Evolutionary conservation across 2,113 vertebrate species (phyloP), one percentile per base, ranked within the genome.

Genomic region (Lepisosteus osseus): DNA sequence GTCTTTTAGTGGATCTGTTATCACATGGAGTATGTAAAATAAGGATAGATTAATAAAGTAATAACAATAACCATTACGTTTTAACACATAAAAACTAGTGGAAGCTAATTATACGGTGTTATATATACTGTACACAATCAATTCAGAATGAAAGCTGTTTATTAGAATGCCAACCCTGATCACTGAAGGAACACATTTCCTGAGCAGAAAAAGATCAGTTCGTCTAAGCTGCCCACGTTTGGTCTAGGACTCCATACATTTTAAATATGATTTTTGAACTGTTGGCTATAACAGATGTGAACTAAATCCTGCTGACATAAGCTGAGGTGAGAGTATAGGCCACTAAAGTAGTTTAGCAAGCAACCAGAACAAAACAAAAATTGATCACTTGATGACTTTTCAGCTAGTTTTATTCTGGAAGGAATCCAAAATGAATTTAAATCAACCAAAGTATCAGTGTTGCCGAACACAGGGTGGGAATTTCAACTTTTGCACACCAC

Each of bases 341-440:
- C 56, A 61, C 55, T 70, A 61, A 70, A 61, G 12, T 44, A 43
- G 68, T 44, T n/a, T 13, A 70, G 68, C 5, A 14, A 55, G 57
- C 17, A 11, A 44, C 29, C 42, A 65, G 73, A 80, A 79, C 64
- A 76, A 29, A 77, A 71, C 75, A 68, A 66, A 63, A 9, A 64
- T 76, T 63, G 54, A 64, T 66, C 56, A 79, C 71, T 65, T 7
- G 63, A 73, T 75, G 76, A 56, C 73, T 77, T 66, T 73, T 70
- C 63, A 72, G 72, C 70, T 76, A 78, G 76, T 69, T 74, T 78
- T 68, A 72, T 63, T 74, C 72, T 82, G 76, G 78, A 76, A n/a
- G 15, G 61, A 56, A 56, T 61, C 72, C 74, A 79, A 15, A 67
- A 59, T 70, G 54, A 61, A 68, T 68, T 15, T 72, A 78, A 78